phyloP scores from a whole-genome alignment of 2,797 vertebrate species.

The Coracias cyanogaster region DNA sequence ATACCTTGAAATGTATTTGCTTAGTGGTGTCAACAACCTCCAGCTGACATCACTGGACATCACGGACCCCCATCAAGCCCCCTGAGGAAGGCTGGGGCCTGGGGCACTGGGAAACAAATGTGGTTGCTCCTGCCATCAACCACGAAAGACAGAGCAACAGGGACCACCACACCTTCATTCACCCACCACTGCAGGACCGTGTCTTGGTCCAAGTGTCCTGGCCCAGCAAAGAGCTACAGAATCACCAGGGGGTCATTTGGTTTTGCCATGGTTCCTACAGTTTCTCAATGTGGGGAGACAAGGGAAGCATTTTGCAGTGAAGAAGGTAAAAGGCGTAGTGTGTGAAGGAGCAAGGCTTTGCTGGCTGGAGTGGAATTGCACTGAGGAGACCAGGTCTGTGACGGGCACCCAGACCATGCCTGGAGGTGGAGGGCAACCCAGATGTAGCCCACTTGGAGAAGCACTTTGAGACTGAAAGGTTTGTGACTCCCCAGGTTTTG shows the following conservation, averaged over 20 bases:
- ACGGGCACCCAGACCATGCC: neutral
- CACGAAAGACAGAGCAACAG: neutral
- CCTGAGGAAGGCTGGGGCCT: neutral
- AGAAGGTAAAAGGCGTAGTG: neutral
- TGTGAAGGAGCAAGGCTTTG: rapidly evolving
- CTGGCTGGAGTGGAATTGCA: neutral
- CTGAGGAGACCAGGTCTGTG: neutral
- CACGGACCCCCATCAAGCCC: rapidly evolving
- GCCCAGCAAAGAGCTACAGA: neutral
- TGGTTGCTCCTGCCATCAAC: neutral
- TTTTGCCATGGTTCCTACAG: neutral
- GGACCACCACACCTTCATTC: neutral
- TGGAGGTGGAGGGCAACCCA: neutral
- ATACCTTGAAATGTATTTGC: neutral
- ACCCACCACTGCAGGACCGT: neutral
- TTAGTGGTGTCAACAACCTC: neutral
- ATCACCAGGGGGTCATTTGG: neutral
- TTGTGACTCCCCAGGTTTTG: neutral
- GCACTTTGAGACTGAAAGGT: neutral
- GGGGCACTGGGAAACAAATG: neutral
- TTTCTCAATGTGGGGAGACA: neutral
- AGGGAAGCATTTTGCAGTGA: neutral
- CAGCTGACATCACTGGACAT: neutral
- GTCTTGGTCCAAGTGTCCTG: neutral
- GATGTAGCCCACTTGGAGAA: neutral